Evolutionary conservation across 37 sponge, comb jelly and placozoan genomes (phyloP).

Genomic region (Diacarnus erythraeanus): DNA sequence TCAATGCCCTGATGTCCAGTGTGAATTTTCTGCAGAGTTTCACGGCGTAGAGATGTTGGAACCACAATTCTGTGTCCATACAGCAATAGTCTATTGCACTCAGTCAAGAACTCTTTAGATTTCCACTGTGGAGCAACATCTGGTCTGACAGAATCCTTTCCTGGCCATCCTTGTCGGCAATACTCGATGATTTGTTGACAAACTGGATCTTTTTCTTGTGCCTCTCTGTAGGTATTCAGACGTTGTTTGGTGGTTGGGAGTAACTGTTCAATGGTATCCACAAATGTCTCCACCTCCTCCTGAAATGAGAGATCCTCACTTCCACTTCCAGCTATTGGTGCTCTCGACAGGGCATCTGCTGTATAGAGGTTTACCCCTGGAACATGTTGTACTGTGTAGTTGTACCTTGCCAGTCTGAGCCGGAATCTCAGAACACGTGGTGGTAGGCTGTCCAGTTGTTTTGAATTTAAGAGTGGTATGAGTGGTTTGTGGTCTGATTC

Average conservation of each 20-base stretch:
- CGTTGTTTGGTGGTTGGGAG: background rate
- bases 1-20: conserved; percentile 40
- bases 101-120: conserved; percentile 6
- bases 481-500: conserved; percentile 58
- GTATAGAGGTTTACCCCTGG: conserved; percentile 39
- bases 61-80: conserved; percentile 25
- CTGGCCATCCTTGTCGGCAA: conserved; percentile 31
- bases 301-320: background rate
- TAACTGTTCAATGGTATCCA: background rate
- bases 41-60: conserved; percentile 15
- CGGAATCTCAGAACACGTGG: conserved; percentile 32
- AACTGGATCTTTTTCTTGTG: conserved; percentile 25
- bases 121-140: conserved; percentile 28
- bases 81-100: conserved; percentile 9
- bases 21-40: conserved; percentile 34
- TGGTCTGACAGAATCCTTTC: background rate
- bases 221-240: conserved; percentile 13
- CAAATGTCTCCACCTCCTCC: conserved; percentile 19
- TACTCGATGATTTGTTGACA: conserved; percentile 14
- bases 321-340: background rate
- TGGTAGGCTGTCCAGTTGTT: conserved; percentile 30
- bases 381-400: conserved; percentile 37
- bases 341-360: conserved; percentile 55
- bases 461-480: conserved; percentile 30
- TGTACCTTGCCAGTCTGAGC: conserved; percentile 28